phyloP scores from a whole-genome alignment of 2,888 invertebrate species.

The Eucriotettix oculatus region DNA sequence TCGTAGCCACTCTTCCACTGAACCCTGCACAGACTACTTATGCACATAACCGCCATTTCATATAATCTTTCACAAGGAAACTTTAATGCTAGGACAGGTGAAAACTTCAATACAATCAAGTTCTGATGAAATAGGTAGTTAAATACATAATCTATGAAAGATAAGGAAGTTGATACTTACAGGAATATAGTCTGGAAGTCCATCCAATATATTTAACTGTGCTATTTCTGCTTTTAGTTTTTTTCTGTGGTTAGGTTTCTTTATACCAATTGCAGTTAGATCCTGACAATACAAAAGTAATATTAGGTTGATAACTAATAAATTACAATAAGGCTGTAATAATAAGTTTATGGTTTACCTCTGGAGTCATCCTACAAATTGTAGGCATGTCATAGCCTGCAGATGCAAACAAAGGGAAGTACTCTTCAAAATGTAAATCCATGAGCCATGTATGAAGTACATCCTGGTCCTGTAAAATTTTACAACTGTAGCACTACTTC shows the following conservation, averaged over 20 bases:
- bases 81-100: slow-evolving; percentile 11
- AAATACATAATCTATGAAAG: background rate
- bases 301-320: slow-evolving; percentile 10
- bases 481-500: too few species aligned
- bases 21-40: slow-evolving; percentile 42
- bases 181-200: slow-evolving; percentile 87
- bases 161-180: slow-evolving; percentile 30
- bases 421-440: slow-evolving; percentile 87
- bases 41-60: background rate
- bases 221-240: slow-evolving; percentile 92
- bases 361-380: slow-evolving; percentile 97
- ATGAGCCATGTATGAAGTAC: slow-evolving; percentile 89
- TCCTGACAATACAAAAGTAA: slow-evolving; percentile 24
- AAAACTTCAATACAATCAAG: background rate
- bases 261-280: slow-evolving; percentile 57
- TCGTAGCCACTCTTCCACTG: slow-evolving; percentile 88
- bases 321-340: too few species aligned
- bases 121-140: background rate
- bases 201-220: slow-evolving; percentile 83
- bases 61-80: slow-evolving; percentile 4
- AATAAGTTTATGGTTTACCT: slow-evolving; percentile 31
- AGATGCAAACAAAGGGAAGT: slow-evolving; percentile 78
- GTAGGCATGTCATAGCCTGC: slow-evolving; percentile 97
- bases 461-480: slow-evolving; percentile 60
- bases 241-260: slow-evolving; percentile 93